These are phyloP conservation scores for Microplitis mediator DNA, from an alignment of 1,140 invertebrate species.

Conservation along the genomic window DNA sequence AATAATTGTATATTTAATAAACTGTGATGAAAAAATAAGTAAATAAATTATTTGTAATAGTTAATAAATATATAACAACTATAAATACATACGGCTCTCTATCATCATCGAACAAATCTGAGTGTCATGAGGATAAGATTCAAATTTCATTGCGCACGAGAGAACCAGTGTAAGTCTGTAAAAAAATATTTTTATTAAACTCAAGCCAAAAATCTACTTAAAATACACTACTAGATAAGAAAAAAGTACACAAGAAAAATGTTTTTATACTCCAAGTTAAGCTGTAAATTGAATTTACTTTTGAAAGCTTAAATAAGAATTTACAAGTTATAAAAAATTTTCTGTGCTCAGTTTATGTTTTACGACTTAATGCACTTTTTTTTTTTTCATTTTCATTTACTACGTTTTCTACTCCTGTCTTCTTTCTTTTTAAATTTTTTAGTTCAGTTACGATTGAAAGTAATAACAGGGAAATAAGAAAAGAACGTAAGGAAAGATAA, in stretches of 20 bases:
- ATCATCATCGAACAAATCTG: constrained; percentile 92
- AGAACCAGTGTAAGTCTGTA: constrained; percentile 82
- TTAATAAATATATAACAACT: constrained; percentile 46
- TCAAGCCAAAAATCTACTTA: neutral
- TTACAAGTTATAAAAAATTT: neutral
- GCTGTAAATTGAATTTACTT: neutral
- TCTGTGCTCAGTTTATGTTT: neutral
- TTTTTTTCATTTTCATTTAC: neutral
- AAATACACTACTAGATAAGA: neutral
- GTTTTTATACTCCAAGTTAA: neutral
- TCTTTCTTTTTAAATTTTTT: neutral
- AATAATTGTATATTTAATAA: no score
- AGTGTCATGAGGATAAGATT: constrained; percentile 88
- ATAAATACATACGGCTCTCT: constrained; percentile 78
- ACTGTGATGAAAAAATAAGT: no score
- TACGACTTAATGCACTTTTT: neutral
- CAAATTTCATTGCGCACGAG: constrained; percentile 92
- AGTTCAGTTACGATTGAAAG: neutral
- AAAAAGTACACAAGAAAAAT: neutral
- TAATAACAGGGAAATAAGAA: neutral
- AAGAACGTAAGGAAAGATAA: neutral
- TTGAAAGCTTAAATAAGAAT: neutral
- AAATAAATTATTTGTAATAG: no score
- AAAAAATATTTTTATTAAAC: constrained; percentile 38
- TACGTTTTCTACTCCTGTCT: no score